Evolutionary conservation across 2,888 invertebrate genomes (phyloP).

Genomic region (Sinodicranocentrus sp.): DNA sequence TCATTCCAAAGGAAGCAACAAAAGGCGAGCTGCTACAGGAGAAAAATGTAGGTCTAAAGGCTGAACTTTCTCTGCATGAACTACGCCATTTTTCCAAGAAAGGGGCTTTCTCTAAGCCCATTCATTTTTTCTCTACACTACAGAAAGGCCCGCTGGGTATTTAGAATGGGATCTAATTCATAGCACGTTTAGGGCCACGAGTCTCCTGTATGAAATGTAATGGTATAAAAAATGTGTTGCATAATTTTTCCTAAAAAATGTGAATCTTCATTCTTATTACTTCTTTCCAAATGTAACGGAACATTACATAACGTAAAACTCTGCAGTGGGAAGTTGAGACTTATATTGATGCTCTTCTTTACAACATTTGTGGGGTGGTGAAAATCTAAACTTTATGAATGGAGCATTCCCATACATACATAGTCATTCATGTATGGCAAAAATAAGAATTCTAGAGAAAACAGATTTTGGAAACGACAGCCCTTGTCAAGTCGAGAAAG

Average conservation of each 20-base stretch:
- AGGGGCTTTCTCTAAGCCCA: slow-evolving; percentile 3
- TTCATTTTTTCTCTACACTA: slow-evolving; percentile 32
- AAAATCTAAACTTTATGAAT: slow-evolving; percentile 7
- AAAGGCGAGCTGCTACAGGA: too few relatives aligned
- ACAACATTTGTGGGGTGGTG: neutral
- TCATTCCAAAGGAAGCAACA: neutral
- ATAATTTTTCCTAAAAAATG: slow-evolving; percentile 29
- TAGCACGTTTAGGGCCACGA: slow-evolving; percentile 37
- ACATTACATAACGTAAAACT: slow-evolving; percentile 3
- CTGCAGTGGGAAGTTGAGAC: neutral
- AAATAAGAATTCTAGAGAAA: neutral
- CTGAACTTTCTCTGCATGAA: slow-evolving; percentile 7
- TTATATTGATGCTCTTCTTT: slow-evolving; percentile 1
- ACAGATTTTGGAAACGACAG: slow-evolving; percentile 54
- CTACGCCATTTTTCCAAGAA: slow-evolving; percentile 2
- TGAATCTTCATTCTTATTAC: slow-evolving; percentile 16
- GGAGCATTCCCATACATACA: neutral
- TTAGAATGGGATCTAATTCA: slow-evolving; percentile 52
- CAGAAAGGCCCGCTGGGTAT: slow-evolving; percentile 37
- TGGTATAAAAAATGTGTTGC: slow-evolving; percentile 16
- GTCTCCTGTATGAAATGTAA: neutral
- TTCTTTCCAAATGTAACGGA: neutral
- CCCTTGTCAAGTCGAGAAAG: slow-evolving; percentile 36
- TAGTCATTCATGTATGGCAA: neutral
- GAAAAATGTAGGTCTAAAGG: slow-evolving; percentile 44